Percentiles rank a stretch among this genome's conserved stretches.
These are phyloP conservation scores for Labeo calbasu DNA, from an alignment of 2,797 vertebrate genomes.

Conservation along the genomic window DNA sequence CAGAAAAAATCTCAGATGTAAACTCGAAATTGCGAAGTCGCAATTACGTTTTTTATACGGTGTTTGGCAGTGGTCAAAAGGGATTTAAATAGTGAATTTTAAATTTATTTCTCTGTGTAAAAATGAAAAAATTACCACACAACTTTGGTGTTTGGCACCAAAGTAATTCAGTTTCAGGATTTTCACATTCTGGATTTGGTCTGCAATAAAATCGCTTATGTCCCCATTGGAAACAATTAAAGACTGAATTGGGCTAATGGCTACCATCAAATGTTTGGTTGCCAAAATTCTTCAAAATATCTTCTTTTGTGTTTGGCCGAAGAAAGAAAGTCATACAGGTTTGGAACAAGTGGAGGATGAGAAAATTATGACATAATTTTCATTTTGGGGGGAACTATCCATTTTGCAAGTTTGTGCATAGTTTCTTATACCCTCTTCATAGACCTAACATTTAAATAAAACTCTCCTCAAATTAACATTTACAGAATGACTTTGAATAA, in stretches of 20 bases:
- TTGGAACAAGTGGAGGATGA: not conserved
- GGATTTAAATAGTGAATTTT: no score
- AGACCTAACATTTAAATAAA: not conserved
- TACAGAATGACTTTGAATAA: not conserved
- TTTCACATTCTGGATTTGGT: no score
- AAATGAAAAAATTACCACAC: no score
- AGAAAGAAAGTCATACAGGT: not conserved
- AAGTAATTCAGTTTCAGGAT: no score
- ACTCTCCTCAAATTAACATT: not conserved
- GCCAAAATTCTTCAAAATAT: not conserved
- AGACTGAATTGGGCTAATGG: not conserved
- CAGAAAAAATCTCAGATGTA: no score
- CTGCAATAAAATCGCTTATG: no score
- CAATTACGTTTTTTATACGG: no score
- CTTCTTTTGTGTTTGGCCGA: not conserved
- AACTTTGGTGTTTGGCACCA: no score
- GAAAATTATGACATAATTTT: not conserved
- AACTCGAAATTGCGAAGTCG: no score
- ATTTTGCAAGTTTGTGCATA: not conserved
- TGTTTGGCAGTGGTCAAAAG: no score
- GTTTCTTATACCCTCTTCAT: not conserved
- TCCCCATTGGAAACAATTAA: no score
- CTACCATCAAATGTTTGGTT: not conserved
- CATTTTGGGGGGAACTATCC: not conserved
- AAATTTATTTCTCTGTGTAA: no score